Base-by-base conservation (phyloP, 2,888 invertebrate genomes). In the Leucozona laternaria region DNA sequence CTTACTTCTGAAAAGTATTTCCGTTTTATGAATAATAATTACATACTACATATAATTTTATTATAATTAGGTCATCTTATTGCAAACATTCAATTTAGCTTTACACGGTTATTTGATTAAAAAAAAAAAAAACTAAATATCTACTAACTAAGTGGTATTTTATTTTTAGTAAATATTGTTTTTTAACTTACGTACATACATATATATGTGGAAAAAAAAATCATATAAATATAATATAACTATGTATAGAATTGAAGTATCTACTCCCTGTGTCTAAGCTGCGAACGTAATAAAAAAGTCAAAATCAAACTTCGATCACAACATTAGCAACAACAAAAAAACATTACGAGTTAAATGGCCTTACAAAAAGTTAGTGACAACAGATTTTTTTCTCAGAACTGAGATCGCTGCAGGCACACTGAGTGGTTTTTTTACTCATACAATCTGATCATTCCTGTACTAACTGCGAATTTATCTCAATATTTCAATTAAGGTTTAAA, bases 341-440 rank as follows among this genome's bases (percentile, higher is more conserved):
- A 15, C 2, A 53, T 53, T 7, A 8, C 53, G 25, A 53, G 53
- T 53, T 28, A 53, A 53, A 28, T 28, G 53, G n/a, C 53, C 53
- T 53, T 53, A 53, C 25, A 53, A 53, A 53, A 53, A 53, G 31
- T 31, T 31, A 31, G n/a, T 53, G 53, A 53, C 53, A 53, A 53
- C n/a, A n/a, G 6, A 25, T 28, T 53, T 53, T 53, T 50, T 53
- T 28, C 22, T n/a, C 25, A 53, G 53, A 53, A 53, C 53, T 53
- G 53, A 53, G 28, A 53, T 53, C 53, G 25, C 25, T 53, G 22
- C 50, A 6, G 25, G 22, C 15, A 25, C 50, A 25, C 5, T 7
- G 22, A 15, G 15, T 28, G 1, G 0, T 43, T 62, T 25, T 43
- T 22, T 62, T n/a, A 2, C n/a, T 43, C 40, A 60, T 60, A 25